A percentile compares a stretch with the other conserved stretches of the same genome.
Evolutionary conservation across 2,888 invertebrate genomes (phyloP).

Genomic region (Seladonia tumulorum): DNA sequence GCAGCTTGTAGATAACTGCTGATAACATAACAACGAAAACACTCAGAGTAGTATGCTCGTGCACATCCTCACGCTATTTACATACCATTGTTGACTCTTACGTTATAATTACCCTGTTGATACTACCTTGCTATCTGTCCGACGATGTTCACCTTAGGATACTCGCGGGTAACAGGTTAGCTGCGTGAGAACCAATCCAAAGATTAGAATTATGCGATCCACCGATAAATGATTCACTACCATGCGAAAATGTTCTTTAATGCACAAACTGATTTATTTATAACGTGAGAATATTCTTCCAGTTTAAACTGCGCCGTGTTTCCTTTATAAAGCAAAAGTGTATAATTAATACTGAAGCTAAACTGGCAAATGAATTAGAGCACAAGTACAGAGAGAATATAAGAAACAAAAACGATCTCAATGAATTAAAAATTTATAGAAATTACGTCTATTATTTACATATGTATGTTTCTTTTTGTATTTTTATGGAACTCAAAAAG

Average conservation of each 20-base stretch:
- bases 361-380: not conserved
- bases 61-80: slow-evolving; percentile 26
- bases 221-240: not conserved
- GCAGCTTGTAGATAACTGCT: slow-evolving; percentile 36
- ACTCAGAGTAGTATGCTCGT: not conserved
- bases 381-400: not conserved
- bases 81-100: slow-evolving; percentile 45
- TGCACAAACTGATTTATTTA: not conserved
- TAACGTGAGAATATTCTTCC: not conserved
- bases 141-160: slow-evolving; percentile 21
- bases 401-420: not conserved
- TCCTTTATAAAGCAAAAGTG: not conserved
- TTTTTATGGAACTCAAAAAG: too few relatives aligned
- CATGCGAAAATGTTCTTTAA: not conserved
- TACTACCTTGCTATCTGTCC: slow-evolving; percentile 20
- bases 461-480: too few relatives aligned
- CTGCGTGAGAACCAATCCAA: not conserved
- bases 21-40: slow-evolving; percentile 44
- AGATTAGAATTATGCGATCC: not conserved
- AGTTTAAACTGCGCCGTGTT: not conserved
- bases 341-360: not conserved
- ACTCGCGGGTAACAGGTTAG: not conserved
- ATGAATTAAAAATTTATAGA: not conserved
- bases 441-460: too few relatives aligned
- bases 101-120: slow-evolving; percentile 34